Base-by-base conservation (phyloP, 2,888 invertebrate species). In the Drosophila demipolita region DNA sequence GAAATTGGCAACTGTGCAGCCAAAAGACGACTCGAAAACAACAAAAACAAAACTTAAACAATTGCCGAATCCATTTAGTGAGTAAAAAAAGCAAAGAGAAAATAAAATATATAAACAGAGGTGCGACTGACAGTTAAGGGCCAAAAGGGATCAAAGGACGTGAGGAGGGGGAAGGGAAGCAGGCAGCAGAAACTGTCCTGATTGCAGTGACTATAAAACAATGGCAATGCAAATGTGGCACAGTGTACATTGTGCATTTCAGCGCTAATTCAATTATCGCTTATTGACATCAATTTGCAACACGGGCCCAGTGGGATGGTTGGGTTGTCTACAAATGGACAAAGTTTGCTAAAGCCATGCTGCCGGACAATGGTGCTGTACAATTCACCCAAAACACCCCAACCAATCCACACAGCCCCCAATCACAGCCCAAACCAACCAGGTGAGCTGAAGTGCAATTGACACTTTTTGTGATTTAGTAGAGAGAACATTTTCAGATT, bases 191-290 rank as follows among this genome's bases (percentile, higher is more conserved):
- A 68, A 15, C 49, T 36, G 29, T 73, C 53, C 66, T 73, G 84
- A 75, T 75, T 83, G 83, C 71, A 60, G 35, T 33, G 67, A 50
- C 57, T 59, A 52, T 68, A 78, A 78, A 82, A 82, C 79, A 78
- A 78, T 74, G 64, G 53, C 77, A 77, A 60, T 78, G 82, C 76
- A 74, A 45, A 83, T 78, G 78, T 81, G 72, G 85, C 70, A 75
- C 83, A 84, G 83, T 80, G 83, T 75, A 81, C 73, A 75, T 75
- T 85, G 85, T 75, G 74, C 77, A 82, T 82, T 80, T 84, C 78
- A 82, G 73, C 80, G 80, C 79, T 91, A 91, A 90, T 90, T 89
- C 89, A 90, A 90, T 90, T 91, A 90, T 88, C 89, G 84, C 83
- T 89, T 90, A 90, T 89, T 90, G 90, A 89, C 88, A 89, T 80